Conservation (phyloP, 1,140 invertebrate species). For the Macrocentrus cingulum region DNA sequence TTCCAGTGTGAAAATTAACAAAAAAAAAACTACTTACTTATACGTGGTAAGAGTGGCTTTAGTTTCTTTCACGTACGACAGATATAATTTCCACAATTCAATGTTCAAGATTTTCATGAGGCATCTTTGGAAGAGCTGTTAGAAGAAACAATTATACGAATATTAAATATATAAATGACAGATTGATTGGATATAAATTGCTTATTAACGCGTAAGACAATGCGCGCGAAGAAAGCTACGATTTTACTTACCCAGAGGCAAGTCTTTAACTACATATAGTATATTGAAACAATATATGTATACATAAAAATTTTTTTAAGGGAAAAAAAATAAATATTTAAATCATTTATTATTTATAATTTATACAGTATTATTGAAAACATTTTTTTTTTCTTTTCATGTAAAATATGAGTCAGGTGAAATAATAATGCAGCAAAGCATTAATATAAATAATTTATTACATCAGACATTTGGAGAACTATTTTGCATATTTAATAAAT, state of each 20-base stretch:
- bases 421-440: slow-evolving; percentile 29
- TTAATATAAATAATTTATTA: slow-evolving; percentile 24
- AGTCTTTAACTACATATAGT: slow-evolving; percentile 36
- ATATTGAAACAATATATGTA: not conserved
- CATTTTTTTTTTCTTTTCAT: slow-evolving; percentile 6
- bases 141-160: slow-evolving; percentile 40
- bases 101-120: slow-evolving; percentile 98
- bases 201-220: not conserved
- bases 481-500: slow-evolving; percentile 10
- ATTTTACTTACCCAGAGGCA: slow-evolving; percentile 54
- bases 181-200: slow-evolving; percentile 18
- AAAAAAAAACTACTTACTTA: slow-evolving; percentile 80
- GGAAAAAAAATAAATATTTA: slow-evolving; percentile 10
- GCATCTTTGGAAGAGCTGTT: slow-evolving; percentile 94
- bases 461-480: slow-evolving; percentile 15
- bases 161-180: slow-evolving; percentile 22
- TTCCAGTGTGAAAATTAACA: too few relatives aligned
- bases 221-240: slow-evolving; percentile 33
- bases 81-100: slow-evolving; percentile 97
- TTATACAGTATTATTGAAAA: not conserved
- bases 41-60: slow-evolving; percentile 91
- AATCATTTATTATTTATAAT: slow-evolving; percentile 9
- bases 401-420: slow-evolving; percentile 5
- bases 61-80: slow-evolving; percentile 97
- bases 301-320: slow-evolving; percentile 9